A percentile compares a stretch with the other conserved stretches of the same genome.
Conservation (phyloP, 2,888 invertebrate species). For the Metacarcinus magister region DNA sequence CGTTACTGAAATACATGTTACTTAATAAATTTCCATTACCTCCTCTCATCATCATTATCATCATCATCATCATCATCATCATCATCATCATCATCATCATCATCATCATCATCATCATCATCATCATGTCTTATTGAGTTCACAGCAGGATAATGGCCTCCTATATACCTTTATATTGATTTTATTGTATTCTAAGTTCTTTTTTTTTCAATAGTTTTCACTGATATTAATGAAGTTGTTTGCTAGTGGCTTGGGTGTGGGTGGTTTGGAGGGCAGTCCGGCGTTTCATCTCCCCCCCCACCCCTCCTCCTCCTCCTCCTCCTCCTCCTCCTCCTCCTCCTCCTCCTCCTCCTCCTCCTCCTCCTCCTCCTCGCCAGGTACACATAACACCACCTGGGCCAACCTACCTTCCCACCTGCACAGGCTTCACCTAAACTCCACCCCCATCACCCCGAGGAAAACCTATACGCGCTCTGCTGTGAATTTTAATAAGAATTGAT, state of each 20-base stretch:
- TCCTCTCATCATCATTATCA: not conserved
- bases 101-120: too few species aligned
- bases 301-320: too few species aligned
- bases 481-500: not conserved
- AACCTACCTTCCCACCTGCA: not conserved
- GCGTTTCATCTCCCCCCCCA: not conserved
- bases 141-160: too few species aligned
- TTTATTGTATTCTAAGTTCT: not conserved
- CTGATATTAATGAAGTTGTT: not conserved
- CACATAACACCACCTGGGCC: not conserved
- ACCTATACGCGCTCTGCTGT: not conserved
- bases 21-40: not conserved
- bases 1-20: not conserved
- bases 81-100: too few species aligned
- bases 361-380: not conserved
- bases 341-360: too few species aligned
- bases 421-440: not conserved
- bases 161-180: too few species aligned
- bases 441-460: not conserved
- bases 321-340: too few species aligned
- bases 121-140: too few species aligned
- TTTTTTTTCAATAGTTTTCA: not conserved
- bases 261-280: not conserved
- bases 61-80: too few species aligned
- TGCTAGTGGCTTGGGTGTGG: not conserved